Evolutionary conservation across 1,140 invertebrate genomes (phyloP), one percentile per base, ranked within the genome.

Genomic region (Drosophila tristis): DNA sequence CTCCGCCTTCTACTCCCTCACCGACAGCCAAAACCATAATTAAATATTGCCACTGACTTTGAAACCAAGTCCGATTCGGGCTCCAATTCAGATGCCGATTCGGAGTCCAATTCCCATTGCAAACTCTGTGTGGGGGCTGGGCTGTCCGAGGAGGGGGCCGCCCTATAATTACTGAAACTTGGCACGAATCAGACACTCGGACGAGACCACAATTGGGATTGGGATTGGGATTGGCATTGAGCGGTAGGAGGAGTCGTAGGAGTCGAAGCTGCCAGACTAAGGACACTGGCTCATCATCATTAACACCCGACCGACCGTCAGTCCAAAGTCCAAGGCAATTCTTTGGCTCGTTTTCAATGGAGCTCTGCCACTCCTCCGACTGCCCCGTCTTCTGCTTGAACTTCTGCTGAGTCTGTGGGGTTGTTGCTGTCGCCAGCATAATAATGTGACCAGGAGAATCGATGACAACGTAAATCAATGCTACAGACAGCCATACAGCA

Each of bases 391-490:
- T 25, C 23, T 39, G 25, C 31, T 62, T 55, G 64, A 58, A 55
- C 45, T 80, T 50, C 58, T 62, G 59, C 44, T 64, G 62, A 20
- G 79, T 57, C 50, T 16, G 16, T 53, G 64, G 20, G 53, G 65
- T 16, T 87, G 82, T 78, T 64, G 82, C 82, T 86, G 71, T 72
- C 8, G 78, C 82, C 82, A 87, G 82, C 82, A 87, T 87, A 87
- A 82, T 87, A 85, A 89, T 87, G 82, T 70, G 60, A 49, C 81
- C 73, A 74, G 57, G 78, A 78, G 79, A 74, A 75, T 87, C 82
- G 74, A 74, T 78, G 70, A 74, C 61, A 75, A 72, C 71, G 84
- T 89, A 89, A 87, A 89, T 87, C 82, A 87, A 89, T 72, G 82
- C 78, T 65, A 25, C 23, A 25, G 23, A 4, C 23, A 25, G 20